A percentile compares a stretch with the other conserved stretches of the same genome.
Evolutionary conservation across 1,140 invertebrate genomes (phyloP).

Genomic region (Heliothis virescens): DNA sequence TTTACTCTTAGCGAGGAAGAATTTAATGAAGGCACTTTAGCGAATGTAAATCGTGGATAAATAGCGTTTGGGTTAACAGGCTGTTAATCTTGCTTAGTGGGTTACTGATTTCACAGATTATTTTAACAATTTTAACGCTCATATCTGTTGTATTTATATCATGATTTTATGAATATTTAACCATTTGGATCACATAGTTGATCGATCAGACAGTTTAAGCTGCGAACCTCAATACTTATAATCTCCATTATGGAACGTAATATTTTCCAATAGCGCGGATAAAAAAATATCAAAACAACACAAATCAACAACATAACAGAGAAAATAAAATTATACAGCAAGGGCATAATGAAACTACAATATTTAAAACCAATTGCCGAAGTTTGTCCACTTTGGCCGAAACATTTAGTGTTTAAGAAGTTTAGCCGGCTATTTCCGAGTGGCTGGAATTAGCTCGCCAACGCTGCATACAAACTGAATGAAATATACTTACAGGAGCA

Average conservation of each 20-base stretch:
- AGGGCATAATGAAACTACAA: conserved; percentile 9
- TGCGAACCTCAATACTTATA: too few species aligned
- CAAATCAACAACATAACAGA: neutral
- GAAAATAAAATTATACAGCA: neutral
- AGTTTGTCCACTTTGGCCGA: conserved; percentile 14
- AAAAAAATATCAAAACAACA: neutral
- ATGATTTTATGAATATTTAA: neutral
- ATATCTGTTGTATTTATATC: neutral
- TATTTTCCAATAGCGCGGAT: neutral
- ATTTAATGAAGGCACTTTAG: conserved; percentile 41
- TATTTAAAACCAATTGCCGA: conserved; percentile 13
- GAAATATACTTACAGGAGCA: conserved; percentile 16
- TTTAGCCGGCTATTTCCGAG: conserved; percentile 7
- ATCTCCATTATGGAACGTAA: too few species aligned
- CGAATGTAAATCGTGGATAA: conserved; percentile 36
- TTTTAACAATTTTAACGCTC: neutral
- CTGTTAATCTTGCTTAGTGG: conserved; percentile 32
- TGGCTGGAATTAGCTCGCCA: conserved; percentile 7
- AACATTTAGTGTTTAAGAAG: conserved; percentile 1
- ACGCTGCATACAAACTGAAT: conserved; percentile 28
- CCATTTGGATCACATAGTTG: neutral
- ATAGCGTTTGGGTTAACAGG: conserved; percentile 24
- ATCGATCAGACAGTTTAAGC: neutral
- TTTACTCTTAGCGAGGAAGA: conserved; percentile 43
- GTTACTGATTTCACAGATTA: neutral